Evolutionary conservation across 2,888 invertebrate genomes (phyloP).

Genomic region (Mesochorus sp.): DNA sequence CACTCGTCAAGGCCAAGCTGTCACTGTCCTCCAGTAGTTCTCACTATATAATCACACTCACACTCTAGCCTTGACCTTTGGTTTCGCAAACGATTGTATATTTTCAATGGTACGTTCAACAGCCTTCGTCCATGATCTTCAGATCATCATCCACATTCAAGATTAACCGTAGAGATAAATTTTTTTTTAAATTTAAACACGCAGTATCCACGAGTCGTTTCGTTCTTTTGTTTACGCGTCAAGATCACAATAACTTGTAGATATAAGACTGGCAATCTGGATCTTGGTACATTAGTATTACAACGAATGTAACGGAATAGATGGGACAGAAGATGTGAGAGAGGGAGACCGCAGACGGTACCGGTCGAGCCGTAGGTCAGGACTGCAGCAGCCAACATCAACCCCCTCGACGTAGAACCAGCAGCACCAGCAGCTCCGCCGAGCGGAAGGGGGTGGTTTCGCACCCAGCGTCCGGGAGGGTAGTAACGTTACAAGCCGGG

Average conservation of each 20-base stretch:
- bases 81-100: not conserved
- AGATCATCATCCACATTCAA: not conserved
- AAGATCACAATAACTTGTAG: not conserved
- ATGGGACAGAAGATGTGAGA: conserved; percentile 50
- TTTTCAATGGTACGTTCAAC: not conserved
- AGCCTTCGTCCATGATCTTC: conserved; percentile 6
- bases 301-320: conserved; percentile 17
- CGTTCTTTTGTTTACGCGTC: not conserved
- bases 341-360: conserved; percentile 61
- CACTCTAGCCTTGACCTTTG: not conserved
- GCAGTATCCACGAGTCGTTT: conserved; percentile 9
- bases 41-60: no score
- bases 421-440: conserved; percentile 58
- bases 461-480: conserved; percentile 57
- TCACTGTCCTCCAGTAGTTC: no score
- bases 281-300: not conserved
- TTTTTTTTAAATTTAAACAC: not conserved
- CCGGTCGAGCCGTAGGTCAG: conserved; percentile 64
- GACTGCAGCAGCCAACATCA: conserved; percentile 61
- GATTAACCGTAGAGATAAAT: not conserved
- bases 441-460: conserved; percentile 62
- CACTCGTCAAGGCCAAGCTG: not conserved
- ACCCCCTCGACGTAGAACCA: conserved; percentile 58
- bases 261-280: not conserved
- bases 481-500: conserved; percentile 60